These are phyloP conservation scores for Philhelius pedissequus DNA, from an alignment of 2,888 invertebrate genomes.

Conservation along the genomic window DNA sequence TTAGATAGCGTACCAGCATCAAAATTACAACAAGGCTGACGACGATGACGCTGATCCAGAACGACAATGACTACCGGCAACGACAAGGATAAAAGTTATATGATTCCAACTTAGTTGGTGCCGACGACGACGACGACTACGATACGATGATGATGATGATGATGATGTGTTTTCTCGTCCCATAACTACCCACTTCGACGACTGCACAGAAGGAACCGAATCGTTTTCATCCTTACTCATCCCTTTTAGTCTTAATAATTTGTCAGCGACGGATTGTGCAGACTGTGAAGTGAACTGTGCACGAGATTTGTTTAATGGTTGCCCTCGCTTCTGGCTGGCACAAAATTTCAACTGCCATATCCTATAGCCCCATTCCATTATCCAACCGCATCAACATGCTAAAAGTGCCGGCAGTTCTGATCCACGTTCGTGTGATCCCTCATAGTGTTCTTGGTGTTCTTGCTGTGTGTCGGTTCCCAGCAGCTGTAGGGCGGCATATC, in stretches of 20 bases:
- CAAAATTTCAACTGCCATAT: slow-evolving; percentile 58
- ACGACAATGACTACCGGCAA: slow-evolving; percentile 50
- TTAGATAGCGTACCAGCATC: slow-evolving; percentile 45
- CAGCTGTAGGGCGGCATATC: slow-evolving; percentile 8
- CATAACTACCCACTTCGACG: slow-evolving; percentile 10
- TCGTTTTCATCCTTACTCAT: slow-evolving; percentile 70
- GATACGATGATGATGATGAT: slow-evolving; percentile 22
- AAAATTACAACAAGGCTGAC: slow-evolving; percentile 54
- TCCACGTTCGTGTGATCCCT: slow-evolving; percentile 51
- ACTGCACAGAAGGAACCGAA: slow-evolving; percentile 47
- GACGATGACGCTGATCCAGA: slow-evolving; percentile 35
- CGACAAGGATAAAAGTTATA: slow-evolving; percentile 40
- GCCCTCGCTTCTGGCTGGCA: slow-evolving; percentile 71
- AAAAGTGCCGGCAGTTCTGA: slow-evolving; percentile 54
- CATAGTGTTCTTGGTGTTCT: too few species aligned
- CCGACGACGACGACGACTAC: slow-evolving; percentile 1
- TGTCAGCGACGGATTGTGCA: slow-evolving; percentile 71
- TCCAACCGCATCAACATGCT: slow-evolving; percentile 43
- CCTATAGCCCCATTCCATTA: neutral
- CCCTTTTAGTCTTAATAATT: slow-evolving; percentile 69
- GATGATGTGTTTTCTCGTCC: slow-evolving; percentile 43
- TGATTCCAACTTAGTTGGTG: slow-evolving; percentile 43
- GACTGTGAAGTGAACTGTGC: slow-evolving; percentile 71
- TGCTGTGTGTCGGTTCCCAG: slow-evolving; percentile 52
- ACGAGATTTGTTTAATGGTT: slow-evolving; percentile 72